Conservation (phyloP, 2,113 vertebrate species). For the Psettodes erumei region DNA sequence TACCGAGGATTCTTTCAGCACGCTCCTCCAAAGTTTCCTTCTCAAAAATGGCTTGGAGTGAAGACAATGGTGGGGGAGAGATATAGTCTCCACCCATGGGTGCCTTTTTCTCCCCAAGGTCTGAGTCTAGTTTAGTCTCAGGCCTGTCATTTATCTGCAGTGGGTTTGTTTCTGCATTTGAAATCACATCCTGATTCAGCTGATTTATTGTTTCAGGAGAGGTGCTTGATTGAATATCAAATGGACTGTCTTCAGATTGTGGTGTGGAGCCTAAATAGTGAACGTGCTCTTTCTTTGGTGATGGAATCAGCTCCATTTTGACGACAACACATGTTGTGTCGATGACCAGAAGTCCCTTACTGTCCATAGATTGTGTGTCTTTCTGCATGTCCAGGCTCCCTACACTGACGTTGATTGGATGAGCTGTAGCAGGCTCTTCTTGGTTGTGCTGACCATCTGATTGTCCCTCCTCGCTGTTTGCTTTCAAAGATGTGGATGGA, state of each 20-base stretch:
- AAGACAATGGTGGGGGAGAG: neutral
- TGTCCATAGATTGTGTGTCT: slow-evolving; percentile 48
- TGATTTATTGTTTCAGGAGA: slow-evolving; percentile 30
- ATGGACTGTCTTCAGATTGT: slow-evolving; percentile 22
- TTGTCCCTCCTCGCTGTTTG: slow-evolving; percentile 18
- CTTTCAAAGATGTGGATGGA: slow-evolving; percentile 14
- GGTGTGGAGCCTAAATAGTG: slow-evolving; percentile 61
- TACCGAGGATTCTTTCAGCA: slow-evolving; percentile 78
- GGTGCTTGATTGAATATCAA: neutral
- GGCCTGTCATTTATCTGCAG: slow-evolving; percentile 13
- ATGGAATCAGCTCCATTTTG: slow-evolving; percentile 85
- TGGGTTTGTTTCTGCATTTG: slow-evolving; percentile 12
- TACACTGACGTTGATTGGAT: slow-evolving; percentile 40
- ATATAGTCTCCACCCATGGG: slow-evolving; percentile 10
- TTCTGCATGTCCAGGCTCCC: slow-evolving; percentile 39
- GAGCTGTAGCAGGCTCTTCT: neutral
- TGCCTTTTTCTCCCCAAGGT: slow-evolving; percentile 25
- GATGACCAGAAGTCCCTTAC: slow-evolving; percentile 83
- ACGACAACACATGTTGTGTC: slow-evolving; percentile 91
- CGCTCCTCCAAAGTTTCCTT: slow-evolving; percentile 72
- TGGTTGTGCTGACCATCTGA: neutral
- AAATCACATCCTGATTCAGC: slow-evolving; percentile 27
- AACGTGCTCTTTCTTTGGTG: slow-evolving; percentile 83
- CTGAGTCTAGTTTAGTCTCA: neutral
- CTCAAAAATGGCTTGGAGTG: slow-evolving; percentile 10